These are phyloP conservation scores for Antheraea yamamai DNA, from an alignment of 2,888 invertebrate species.

Conservation along the genomic window DNA sequence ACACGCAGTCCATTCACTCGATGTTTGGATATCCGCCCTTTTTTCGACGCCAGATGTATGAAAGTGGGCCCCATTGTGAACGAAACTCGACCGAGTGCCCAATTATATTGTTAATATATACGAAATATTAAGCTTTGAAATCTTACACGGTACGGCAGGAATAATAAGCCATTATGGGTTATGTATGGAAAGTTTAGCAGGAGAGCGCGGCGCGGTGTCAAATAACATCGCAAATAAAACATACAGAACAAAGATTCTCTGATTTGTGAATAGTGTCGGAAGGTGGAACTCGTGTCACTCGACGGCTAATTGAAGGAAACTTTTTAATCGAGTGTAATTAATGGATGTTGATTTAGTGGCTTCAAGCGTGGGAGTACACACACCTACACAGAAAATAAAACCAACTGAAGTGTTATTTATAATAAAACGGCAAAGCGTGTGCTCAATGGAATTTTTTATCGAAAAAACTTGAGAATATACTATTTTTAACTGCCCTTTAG, in stretches of 20 bases:
- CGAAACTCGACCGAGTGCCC: slow-evolving; percentile 69
- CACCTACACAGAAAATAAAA: neutral
- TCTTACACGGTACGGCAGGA: slow-evolving; percentile 64
- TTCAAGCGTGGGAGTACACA: neutral
- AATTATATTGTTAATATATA: slow-evolving; percentile 82
- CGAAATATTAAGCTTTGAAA: slow-evolving; percentile 78
- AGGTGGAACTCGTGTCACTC: slow-evolving; percentile 12
- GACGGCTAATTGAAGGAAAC: slow-evolving; percentile 6
- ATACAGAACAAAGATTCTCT: neutral
- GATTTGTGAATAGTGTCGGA: slow-evolving; percentile 5
- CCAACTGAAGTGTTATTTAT: neutral
- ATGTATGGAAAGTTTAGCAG: neutral
- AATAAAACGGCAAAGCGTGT: neutral
- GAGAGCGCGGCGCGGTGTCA: slow-evolving; percentile 42
- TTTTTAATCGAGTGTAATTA: slow-evolving; percentile 18
- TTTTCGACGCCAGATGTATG: slow-evolving; percentile 77
- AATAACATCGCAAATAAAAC: slow-evolving; percentile 35
- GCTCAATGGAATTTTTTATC: neutral
- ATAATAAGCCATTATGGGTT: slow-evolving; percentile 76
- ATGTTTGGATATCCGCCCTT: slow-evolving; percentile 80
- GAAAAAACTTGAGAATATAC: neutral
- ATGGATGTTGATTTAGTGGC: slow-evolving; percentile 7
- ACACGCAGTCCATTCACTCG: slow-evolving; percentile 68
- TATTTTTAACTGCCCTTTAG: neutral
- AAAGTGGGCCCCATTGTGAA: slow-evolving; percentile 58